A percentile compares a stretch with the other conserved stretches of the same genome.
These are phyloP conservation scores for Ryuthela nishihirai DNA, from an alignment of 2,888 invertebrate species.

Conservation along the genomic window DNA sequence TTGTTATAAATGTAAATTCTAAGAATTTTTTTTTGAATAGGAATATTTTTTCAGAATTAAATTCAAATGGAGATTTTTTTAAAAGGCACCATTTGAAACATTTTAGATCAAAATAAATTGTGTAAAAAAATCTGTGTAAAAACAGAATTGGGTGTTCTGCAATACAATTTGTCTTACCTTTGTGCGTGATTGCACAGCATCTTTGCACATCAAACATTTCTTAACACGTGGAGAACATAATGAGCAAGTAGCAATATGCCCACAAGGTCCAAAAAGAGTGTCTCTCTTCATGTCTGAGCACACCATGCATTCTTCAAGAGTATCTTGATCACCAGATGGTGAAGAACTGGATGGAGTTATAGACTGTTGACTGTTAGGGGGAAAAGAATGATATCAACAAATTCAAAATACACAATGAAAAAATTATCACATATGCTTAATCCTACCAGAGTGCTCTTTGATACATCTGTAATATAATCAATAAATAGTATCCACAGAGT, in stretches of 20 bases:
- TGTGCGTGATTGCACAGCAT: conserved; percentile 70
- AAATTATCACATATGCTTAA: no score
- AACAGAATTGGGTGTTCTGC: not conserved
- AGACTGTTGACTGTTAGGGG: conserved; percentile 9
- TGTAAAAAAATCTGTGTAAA: not conserved
- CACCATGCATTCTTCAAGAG: conserved; percentile 86
- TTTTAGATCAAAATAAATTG: not conserved
- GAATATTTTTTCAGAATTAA: no score
- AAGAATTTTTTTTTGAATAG: no score
- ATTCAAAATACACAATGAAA: no score
- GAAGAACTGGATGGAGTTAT: conserved; percentile 24
- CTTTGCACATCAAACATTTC: conserved; percentile 90
- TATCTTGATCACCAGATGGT: conserved; percentile 52
- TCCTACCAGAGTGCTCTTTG: no score
- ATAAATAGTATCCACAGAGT: no score
- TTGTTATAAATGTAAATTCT: no score
- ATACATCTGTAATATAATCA: no score
- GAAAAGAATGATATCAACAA: not conserved
- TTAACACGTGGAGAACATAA: conserved; percentile 83
- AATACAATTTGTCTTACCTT: conserved; percentile 57
- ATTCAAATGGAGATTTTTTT: not conserved
- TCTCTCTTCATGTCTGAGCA: conserved; percentile 91
- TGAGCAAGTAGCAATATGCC: conserved; percentile 89
- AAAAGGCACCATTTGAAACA: not conserved
- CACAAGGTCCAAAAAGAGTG: conserved; percentile 83